phyloP scores from a whole-genome alignment of 2,888 invertebrate genomes.

The Brachynemurus nebulosus region DNA sequence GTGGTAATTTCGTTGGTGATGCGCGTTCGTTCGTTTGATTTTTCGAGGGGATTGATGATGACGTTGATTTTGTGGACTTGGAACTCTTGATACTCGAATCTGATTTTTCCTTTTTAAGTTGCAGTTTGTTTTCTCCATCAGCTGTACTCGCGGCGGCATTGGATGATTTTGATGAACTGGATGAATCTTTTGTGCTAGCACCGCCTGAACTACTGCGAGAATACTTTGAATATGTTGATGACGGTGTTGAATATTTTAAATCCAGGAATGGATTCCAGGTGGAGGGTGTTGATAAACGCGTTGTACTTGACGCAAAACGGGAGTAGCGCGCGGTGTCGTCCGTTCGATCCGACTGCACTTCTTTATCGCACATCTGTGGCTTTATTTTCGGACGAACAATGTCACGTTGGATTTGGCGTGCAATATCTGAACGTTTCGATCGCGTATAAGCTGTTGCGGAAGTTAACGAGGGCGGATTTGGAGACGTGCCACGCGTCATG shows the following conservation, averaged over 20 bases:
- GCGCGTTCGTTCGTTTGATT: constrained; percentile 25
- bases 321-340: constrained; percentile 54
- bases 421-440: constrained; percentile 54
- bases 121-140: neutral
- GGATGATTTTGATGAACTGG: constrained; percentile 3
- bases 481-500: constrained; percentile 64
- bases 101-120: neutral
- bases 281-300: constrained; percentile 38
- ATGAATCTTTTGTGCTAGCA: constrained; percentile 7
- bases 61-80: constrained; percentile 10
- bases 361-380: constrained; percentile 49
- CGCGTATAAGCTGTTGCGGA: constrained; percentile 46
- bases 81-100: neutral
- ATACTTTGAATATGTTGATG: constrained; percentile 14
- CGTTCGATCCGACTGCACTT: constrained; percentile 56
- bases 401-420: constrained; percentile 56
- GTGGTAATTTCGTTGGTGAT: constrained; percentile 29
- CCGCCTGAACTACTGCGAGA: neutral
- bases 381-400: constrained; percentile 42
- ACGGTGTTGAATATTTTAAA: constrained; percentile 33
- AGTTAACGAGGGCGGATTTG: constrained; percentile 53
- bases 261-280: constrained; percentile 51
- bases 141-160: neutral
- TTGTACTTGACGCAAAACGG: constrained; percentile 43
- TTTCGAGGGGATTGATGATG: constrained; percentile 10